Base-by-base conservation (phyloP, 2,888 invertebrate species). In the Mimumesa dahlbomi region DNA sequence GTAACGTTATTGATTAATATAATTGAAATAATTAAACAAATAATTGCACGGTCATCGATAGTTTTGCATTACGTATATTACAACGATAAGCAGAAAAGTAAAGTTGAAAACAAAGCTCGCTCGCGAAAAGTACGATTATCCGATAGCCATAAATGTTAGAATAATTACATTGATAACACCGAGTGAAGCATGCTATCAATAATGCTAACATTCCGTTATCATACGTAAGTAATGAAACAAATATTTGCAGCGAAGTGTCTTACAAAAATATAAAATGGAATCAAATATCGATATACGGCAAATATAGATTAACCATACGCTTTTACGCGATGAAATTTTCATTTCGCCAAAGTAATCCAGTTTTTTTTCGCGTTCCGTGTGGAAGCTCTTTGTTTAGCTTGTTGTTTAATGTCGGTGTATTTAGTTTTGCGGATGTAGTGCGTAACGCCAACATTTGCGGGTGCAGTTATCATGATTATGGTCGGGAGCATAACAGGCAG, bases 391-490 rank as follows among this genome's bases (percentile, higher is more conserved):
- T n/a, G n/a, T n/a, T n/a, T n/a, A n/a, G n/a, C n/a, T n/a, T n/a
- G n/a, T n/a, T n/a, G n/a, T n/a, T n/a, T n/a, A n/a, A n/a, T n/a
- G n/a, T n/a, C n/a, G n/a, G n/a, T 38, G 46, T 38, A 52, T 54
- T 56, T 54, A 57, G 49, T 59, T 65, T 69, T 34, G 65, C 58
- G 69, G 45, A 69, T 64, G 53, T 66, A 71, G 50, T 16, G 59
- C 65, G 68, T 59, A 66, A 75, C 65, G 69, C 50, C 71, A 71
- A 65, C 64, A 72, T 74, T 77, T 57, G 71, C 59, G 40, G 52
- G 62, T 42, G 68, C 49, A 68, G 65, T 74, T 74, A 77, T 72
- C 65, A 40, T 58, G 65, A 69, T 72, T 71, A 72, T 56, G 46
- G 34, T 59, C 46, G 64, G 61, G 46, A 76, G 58, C 58, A 68